phyloP scores from a whole-genome alignment of 1,140 invertebrate genomes.

The Lordiphosa stackelbergi region DNA sequence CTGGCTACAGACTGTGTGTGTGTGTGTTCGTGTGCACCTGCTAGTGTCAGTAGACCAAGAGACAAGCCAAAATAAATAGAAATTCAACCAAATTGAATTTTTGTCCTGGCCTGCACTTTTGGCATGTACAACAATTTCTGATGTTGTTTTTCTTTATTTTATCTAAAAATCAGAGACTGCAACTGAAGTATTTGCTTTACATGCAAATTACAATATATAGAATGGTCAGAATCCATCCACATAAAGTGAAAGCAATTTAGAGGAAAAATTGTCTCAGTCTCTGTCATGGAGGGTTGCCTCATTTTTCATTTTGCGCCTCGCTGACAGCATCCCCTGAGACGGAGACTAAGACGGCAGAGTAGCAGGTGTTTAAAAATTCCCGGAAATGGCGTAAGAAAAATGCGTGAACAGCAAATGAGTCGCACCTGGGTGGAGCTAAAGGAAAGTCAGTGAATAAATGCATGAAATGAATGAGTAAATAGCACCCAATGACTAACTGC shows the following conservation, averaged over 20 bases:
- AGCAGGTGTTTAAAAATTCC: slow-evolving; percentile 59
- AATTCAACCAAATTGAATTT: slow-evolving; percentile 57
- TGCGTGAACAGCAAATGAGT: slow-evolving; percentile 58
- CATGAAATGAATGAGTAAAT: slow-evolving; percentile 73
- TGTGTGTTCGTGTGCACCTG: slow-evolving; percentile 9
- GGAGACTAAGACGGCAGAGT: slow-evolving; percentile 17
- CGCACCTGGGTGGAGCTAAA: slow-evolving; percentile 37
- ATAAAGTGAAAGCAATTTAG: slow-evolving; percentile 44
- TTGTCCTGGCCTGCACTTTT: slow-evolving; percentile 1
- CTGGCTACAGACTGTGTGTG: background rate
- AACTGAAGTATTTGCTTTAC: slow-evolving; percentile 3
- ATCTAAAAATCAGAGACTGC: background rate
- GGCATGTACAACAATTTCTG: too few relatives aligned
- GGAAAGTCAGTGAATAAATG: slow-evolving; percentile 64
- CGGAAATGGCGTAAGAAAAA: slow-evolving; percentile 39
- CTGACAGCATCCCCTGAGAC: slow-evolving; percentile 50
- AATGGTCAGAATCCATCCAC: background rate
- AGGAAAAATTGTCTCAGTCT: slow-evolving; percentile 5
- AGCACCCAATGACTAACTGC: slow-evolving; percentile 64
- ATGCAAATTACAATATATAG: slow-evolving; percentile 33
- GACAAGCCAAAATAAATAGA: slow-evolving; percentile 54
- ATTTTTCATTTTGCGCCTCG: slow-evolving; percentile 55
- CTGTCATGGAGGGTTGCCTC: slow-evolving; percentile 1
- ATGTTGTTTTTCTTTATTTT: too few relatives aligned
- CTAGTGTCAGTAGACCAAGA: background rate